Conservation (phyloP, 1,140 invertebrate species). For the Hirudo medicinalis region DNA sequence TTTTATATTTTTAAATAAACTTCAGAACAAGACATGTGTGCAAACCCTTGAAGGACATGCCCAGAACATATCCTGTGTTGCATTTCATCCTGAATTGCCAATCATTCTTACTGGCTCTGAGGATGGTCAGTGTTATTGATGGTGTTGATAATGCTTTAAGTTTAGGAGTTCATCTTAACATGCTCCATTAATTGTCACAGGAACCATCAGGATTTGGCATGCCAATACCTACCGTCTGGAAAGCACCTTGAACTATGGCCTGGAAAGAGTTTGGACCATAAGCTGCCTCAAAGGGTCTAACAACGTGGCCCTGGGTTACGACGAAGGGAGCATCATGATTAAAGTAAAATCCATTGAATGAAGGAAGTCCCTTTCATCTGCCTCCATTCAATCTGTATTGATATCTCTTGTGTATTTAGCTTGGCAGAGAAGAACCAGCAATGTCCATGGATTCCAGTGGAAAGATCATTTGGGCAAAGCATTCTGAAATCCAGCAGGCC, state of each 20-base stretch:
- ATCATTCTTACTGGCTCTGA: conserved; percentile 94
- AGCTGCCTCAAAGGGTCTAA: conserved; percentile 87
- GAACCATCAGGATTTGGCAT: conserved; percentile 91
- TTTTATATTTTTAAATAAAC: neutral
- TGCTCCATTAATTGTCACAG: conserved; percentile 26
- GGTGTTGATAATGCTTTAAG: neutral
- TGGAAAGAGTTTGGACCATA: conserved; percentile 95
- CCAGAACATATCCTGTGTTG: conserved; percentile 77
- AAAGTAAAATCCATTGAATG: conserved; percentile 42
- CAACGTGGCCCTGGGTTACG: conserved; percentile 91
- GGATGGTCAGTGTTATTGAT: conserved; percentile 51
- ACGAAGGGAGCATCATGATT: conserved; percentile 94
- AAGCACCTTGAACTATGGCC: conserved; percentile 90
- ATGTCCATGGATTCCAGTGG: conserved; percentile 96
- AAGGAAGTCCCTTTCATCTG: no score
- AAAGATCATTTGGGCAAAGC: conserved; percentile 96
- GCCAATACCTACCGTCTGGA: conserved; percentile 87
- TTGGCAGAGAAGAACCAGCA: conserved; percentile 93
- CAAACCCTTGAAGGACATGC: conserved; percentile 93
- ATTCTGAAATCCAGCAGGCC: conserved; percentile 94
- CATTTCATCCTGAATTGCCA: conserved; percentile 92
- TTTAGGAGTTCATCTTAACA: neutral
- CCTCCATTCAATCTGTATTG: neutral
- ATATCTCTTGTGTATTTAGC: conserved; percentile 32
- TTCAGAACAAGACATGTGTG: conserved; percentile 95